Base-by-base conservation (phyloP, 1,140 invertebrate species). In the Lasioglossum albipes region DNA sequence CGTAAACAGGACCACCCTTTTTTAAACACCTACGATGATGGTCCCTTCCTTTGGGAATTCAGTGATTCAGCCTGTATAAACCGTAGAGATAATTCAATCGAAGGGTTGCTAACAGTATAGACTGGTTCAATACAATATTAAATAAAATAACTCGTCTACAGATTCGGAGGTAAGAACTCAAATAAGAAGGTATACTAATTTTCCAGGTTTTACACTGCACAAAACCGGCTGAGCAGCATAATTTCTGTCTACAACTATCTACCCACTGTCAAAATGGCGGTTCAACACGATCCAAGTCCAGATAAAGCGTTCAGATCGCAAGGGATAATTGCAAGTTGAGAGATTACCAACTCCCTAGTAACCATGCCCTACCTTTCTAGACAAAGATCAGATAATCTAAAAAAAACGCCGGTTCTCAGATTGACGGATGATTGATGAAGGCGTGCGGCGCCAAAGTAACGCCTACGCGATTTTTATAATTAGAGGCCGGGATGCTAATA, bases 381-480 rank as follows among this genome's bases (percentile, higher is more conserved):
- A 67, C 82, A 65, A 73, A 73, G 73, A 84, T 85, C 82, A 49
- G 79, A 75, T 81, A 85, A 84, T 84, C 54, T 65, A 59, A 54
- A 68, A 41, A 69, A 84, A 74, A 70, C 62, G 42, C 36, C 45
- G 76, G 70, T 67, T 71, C 61, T 20, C 70, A 27, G 84, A 85
- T 85, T 85, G 84, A 85, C 79, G 83, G 79, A 36, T 85, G 83
- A 85, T 82, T 85, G 84, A 85, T 85, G 83, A 85, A 70, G 82
- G 84, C 84, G 52, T 31, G 45, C 68, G 73, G 84, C 67, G 77
- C 75, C 59, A 78, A 86, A 87, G 84, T 22, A 85, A 73, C 84
- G 84, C 83, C 82, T 73, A 85, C 73, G 80, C 78, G 64, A 84
- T 82, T 83, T 85, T 84, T 84, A 45, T 85, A 85, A 85, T 85